Evolutionary conservation across 1,140 invertebrate species (phyloP), one percentile per base, ranked within the genome.

Genomic region (Camponotus pennsylvanicus): DNA sequence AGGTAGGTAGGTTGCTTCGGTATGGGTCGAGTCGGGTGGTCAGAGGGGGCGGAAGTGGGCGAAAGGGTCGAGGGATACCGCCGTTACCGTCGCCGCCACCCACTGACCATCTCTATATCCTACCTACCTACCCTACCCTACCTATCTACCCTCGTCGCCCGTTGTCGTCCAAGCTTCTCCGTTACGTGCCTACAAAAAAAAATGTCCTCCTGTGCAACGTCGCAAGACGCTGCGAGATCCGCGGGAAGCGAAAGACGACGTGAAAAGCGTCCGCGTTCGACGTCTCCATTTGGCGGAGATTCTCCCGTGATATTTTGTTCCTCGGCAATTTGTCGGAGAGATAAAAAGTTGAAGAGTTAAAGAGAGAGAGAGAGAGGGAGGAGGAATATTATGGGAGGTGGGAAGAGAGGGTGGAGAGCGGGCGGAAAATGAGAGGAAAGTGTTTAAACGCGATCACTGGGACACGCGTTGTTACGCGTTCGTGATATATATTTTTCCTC

Each of bases 21-120:
- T 73, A 83, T 83, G 79, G 83, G 84, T 83, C 71, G 86, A 86
- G 82, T 77, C 55, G 86, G 85, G 88, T 76, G 88, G 89, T 89
- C 89, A 87, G 75, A 86, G 86, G 88, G 85, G 77, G 79, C 83
- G 83, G 88, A 91, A 88, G 79, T 88, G 86, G 87, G 86, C 86
- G 86, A 87, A 91, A 88, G 84, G 89, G 79, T 88, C 88, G 90
- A 90, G 89, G 86, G 89, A 88, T 88, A 86, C 49, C 69, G 83
- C 69, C 83, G 82, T 77, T 87, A 59, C 92, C 92, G 83, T 82
- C 78, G 78, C 82, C 82, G 63, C 92, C 92, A 93, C 92, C 92
- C 92, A 92, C 92, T 92, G 92, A 88, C 92, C 91, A 92, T 92
- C 91, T 90, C 91, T 89, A 88, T 88, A 79, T 79, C 84, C 71